Conservation (phyloP, 1,140 invertebrate species). For the Trypoxylus dichotomus region DNA sequence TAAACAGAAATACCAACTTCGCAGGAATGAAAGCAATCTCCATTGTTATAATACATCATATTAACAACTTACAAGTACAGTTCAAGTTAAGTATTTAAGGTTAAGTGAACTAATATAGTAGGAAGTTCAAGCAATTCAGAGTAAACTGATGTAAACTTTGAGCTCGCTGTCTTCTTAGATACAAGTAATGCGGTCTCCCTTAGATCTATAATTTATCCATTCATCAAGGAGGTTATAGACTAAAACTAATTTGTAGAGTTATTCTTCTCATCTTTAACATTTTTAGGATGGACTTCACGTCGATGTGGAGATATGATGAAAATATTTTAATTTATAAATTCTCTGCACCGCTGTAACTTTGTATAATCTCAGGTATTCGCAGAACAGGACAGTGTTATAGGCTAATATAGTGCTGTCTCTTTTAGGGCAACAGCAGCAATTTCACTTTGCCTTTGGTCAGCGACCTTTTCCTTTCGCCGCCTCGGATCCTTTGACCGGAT, state of each 20-base stretch:
- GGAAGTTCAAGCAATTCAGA: constrained; percentile 26
- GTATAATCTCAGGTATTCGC: constrained; percentile 28
- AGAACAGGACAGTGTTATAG: constrained; percentile 57
- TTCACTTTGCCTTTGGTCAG: constrained; percentile 87
- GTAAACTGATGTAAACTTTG: constrained; percentile 23
- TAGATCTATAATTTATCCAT: not conserved
- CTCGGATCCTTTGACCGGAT: constrained; percentile 75
- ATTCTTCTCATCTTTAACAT: not conserved
- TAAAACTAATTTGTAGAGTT: not conserved
- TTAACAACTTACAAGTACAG: not conserved
- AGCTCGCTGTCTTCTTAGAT: not conserved
- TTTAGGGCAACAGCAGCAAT: constrained; percentile 90
- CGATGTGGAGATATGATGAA: not conserved
- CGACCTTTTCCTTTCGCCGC: constrained; percentile 81
- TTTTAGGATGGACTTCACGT: not conserved
- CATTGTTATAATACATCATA: not conserved
- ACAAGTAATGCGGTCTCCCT: constrained; percentile 26
- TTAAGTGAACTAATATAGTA: constrained; percentile 29
- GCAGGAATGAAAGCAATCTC: not conserved
- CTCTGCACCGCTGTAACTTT: not conserved
- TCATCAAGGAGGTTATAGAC: not conserved
- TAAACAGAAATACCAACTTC: not conserved
- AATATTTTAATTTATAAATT: constrained; percentile 22
- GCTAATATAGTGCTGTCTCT: constrained; percentile 79
- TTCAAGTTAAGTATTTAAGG: not conserved